Evolutionary conservation across 2,888 invertebrate genomes (phyloP), one percentile per base, ranked within the genome.

Genomic region (Eumerus sabulonum): DNA sequence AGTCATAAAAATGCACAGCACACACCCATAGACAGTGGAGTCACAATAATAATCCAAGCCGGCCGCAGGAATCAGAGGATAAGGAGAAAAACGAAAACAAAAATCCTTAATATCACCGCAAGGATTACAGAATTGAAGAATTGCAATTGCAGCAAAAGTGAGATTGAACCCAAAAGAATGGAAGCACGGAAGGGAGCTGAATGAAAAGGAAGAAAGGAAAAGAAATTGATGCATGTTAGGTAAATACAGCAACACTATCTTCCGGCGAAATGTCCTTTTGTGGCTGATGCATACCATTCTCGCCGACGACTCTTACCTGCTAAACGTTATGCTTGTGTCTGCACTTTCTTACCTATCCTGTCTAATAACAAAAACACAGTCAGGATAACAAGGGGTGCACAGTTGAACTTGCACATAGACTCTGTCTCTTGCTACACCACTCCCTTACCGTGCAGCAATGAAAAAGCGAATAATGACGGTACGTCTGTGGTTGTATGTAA

Each of bases 1-100:
- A 70, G 74, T 79, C 79, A 79, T 79, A 79, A 79, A 79, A 79
- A 70, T 79, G 79, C 74, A 79, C 77, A 74, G 64, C 36, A 53
- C 63, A 53, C 12, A 53, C 11, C 40, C 3, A 13, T 35, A 38
- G 60, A 18, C 19, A 45, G 27, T 12, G 35, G 7, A 18, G 44
- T 47, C 35, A 79, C 74, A 73, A 74, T 70, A 79, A 68, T 70
- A 74, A 40, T 79, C 67, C 62, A 47, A 38, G 62, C 14, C 35
- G 56, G 62, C 40, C 54, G 16, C 68, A 73, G 45, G 51, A 73
- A 68, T 70, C 79, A 79, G 70, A 73, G 63, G 42, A 53, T 53
- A 79, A 59, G 62, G 14, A 56, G 51, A 67, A 19, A 36, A 12
- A 51, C 54, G 56, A 56, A 62, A 42, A 54, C 42, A 68, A 51